Percentiles rank a stretch among this genome's conserved stretches.
Evolutionary conservation across 2,797 vertebrate genomes (phyloP).

Genomic region (Spondyliosoma cantharus): DNA sequence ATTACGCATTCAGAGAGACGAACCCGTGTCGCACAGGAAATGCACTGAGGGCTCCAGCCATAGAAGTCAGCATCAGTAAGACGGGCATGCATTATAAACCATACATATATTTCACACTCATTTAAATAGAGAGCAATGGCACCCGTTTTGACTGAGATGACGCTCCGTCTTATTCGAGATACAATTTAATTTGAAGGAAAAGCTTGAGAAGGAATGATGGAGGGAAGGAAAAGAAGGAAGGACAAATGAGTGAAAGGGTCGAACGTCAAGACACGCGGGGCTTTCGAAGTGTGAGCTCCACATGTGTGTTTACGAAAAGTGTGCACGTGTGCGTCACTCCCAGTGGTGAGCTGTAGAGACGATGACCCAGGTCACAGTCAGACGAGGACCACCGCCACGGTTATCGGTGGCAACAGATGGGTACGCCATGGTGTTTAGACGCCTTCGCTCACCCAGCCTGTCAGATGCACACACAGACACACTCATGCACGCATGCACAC

Average conservation of each 20-base stretch:
- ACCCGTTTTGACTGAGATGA: slow-evolving; percentile 30
- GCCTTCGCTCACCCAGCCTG: slow-evolving; percentile 61
- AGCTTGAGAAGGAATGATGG: not conserved
- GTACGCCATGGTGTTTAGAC: slow-evolving; percentile 68
- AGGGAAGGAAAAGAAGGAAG: not conserved
- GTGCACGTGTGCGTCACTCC: slow-evolving; percentile 29
- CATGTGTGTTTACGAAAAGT: slow-evolving; percentile 25
- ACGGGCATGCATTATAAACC: slow-evolving; percentile 43
- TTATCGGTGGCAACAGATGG: slow-evolving; percentile 81
- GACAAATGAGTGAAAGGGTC: slow-evolving; percentile 8
- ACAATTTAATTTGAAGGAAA: slow-evolving; percentile 14
- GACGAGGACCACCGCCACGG: slow-evolving; percentile 71
- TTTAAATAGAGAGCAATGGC: slow-evolving; percentile 46
- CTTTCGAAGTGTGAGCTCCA: slow-evolving; percentile 21
- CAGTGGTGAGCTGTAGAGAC: slow-evolving; percentile 66
- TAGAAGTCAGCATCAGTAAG: slow-evolving; percentile 46
- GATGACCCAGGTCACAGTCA: slow-evolving; percentile 73
- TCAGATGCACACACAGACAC: slow-evolving; percentile 49
- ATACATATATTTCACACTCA: slow-evolving; percentile 63
- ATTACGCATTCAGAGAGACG: slow-evolving; percentile 76
- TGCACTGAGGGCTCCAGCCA: slow-evolving; percentile 55
- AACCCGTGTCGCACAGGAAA: slow-evolving; percentile 64
- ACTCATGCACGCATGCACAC: slow-evolving; percentile 2
- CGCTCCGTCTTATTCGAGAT: slow-evolving; percentile 24
- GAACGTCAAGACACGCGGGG: not conserved